Percentiles rank a stretch among this genome's conserved stretches.
These are phyloP conservation scores for Gyrodactylus bullatarudis DNA, from an alignment of 1,140 invertebrate species.

Conservation along the genomic window DNA sequence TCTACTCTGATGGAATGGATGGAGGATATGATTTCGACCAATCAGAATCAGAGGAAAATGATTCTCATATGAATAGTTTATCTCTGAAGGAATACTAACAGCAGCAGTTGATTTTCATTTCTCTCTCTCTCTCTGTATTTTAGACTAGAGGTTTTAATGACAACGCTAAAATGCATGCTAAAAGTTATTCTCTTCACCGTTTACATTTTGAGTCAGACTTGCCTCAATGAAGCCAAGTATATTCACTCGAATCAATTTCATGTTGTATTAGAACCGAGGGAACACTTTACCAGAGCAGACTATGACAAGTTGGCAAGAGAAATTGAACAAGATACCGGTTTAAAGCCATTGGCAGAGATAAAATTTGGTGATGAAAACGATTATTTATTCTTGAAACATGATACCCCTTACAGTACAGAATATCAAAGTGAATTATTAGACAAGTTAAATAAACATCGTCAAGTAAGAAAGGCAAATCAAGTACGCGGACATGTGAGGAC, in stretches of 20 bases:
- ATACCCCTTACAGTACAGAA: background rate
- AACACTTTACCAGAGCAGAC: background rate
- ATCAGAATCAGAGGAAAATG: no score
- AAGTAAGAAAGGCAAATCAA: conserved; percentile 1
- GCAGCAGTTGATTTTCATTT: no score
- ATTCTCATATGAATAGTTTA: no score
- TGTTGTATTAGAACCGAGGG: background rate
- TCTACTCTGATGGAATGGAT: no score
- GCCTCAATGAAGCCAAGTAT: no score
- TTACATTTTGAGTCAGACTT: no score
- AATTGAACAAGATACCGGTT: background rate
- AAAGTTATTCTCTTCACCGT: no score
- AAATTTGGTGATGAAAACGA: background rate
- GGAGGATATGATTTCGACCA: no score
- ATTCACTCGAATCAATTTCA: background rate
- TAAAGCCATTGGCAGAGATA: background rate
- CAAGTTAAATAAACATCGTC: background rate
- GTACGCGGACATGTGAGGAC: background rate
- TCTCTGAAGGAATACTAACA: no score
- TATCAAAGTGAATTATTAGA: background rate
- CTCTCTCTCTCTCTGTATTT: no score
- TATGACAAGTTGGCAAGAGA: background rate
- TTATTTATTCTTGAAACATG: background rate
- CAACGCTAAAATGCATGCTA: no score
- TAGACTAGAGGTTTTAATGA: no score